Percentiles rank a stretch among this genome's conserved stretches.
Evolutionary conservation across 2,888 invertebrate species (phyloP).

Genomic region (Synanthedon tipuliformis): DNA sequence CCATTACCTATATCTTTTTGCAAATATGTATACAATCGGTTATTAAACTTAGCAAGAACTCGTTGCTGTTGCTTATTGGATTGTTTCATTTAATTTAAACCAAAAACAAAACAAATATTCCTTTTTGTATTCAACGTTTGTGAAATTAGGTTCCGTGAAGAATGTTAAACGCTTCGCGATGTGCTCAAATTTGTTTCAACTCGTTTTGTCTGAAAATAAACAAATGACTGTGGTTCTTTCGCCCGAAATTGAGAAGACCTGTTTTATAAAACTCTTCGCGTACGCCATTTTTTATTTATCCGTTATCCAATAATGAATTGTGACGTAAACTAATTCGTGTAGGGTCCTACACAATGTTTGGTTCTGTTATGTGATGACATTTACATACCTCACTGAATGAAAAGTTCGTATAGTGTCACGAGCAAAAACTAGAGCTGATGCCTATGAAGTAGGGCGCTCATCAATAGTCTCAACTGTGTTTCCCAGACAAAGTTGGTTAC

Average conservation of each 20-base stretch:
- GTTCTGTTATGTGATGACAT: too few relatives aligned
- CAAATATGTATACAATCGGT: too few relatives aligned
- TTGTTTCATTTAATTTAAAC: slow-evolving; percentile 2
- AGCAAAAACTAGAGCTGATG: neutral
- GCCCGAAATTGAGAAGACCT: slow-evolving; percentile 35
- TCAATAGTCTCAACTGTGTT: slow-evolving; percentile 1
- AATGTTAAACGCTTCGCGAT: slow-evolving; percentile 40
- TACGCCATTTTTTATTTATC: neutral
- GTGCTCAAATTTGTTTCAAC: slow-evolving; percentile 40
- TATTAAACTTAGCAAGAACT: neutral
- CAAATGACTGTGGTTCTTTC: slow-evolving; percentile 52
- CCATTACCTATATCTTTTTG: too few relatives aligned
- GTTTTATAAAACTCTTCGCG: neutral
- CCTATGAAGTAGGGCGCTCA: slow-evolving; percentile 9
- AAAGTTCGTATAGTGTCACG: too few relatives aligned
- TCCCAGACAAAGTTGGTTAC: neutral
- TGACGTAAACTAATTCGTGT: too few relatives aligned
- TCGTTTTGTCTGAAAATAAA: slow-evolving; percentile 32
- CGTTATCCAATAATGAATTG: too few relatives aligned
- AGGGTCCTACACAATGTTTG: too few relatives aligned
- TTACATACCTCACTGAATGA: too few relatives aligned
- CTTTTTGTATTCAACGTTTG: slow-evolving; percentile 4
- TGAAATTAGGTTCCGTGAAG: slow-evolving; percentile 24
- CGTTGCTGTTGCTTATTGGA: neutral
- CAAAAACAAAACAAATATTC: slow-evolving; percentile 2